These are phyloP conservation scores for Drosophila sproati DNA, from an alignment of 1,140 invertebrate genomes.

Conservation along the genomic window DNA sequence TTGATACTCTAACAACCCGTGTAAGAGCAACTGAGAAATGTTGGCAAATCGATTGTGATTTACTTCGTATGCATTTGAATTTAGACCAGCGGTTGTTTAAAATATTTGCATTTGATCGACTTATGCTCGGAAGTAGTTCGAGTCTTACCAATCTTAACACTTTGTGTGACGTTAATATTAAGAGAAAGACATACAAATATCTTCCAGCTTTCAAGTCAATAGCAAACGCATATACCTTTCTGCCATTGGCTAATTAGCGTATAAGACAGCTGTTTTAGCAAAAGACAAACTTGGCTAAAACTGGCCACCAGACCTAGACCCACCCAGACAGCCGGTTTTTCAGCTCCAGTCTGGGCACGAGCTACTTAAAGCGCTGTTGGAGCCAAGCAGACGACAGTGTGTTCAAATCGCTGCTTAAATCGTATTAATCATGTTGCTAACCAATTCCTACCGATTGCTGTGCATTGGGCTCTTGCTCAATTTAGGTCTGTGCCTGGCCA, in stretches of 20 bases:
- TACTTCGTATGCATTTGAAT: too few relatives aligned
- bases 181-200: too few relatives aligned
- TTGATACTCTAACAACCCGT: neutral
- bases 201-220: neutral
- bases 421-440: conserved; percentile 16
- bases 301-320: conserved; percentile 46
- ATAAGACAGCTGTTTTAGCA: conserved; percentile 40
- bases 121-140: too few relatives aligned
- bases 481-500: neutral
- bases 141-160: too few relatives aligned
- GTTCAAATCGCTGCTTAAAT: conserved; percentile 3
- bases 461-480: conserved; percentile 7
- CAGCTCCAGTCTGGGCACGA: neutral
- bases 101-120: too few relatives aligned
- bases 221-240: too few relatives aligned
- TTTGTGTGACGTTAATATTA: too few relatives aligned
- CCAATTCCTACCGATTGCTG: conserved; percentile 10
- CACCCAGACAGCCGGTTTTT: conserved; percentile 40
- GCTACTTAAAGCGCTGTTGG: conserved; percentile 32
- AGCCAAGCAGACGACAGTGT: conserved; percentile 16
- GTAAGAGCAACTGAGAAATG: too few relatives aligned
- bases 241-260: neutral
- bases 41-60: too few relatives aligned
- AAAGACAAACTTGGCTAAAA: conserved; percentile 14
- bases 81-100: too few relatives aligned